Evolutionary conservation across 2,113 vertebrate genomes (phyloP).

Genomic region (Halichoeres trimaculatus): DNA sequence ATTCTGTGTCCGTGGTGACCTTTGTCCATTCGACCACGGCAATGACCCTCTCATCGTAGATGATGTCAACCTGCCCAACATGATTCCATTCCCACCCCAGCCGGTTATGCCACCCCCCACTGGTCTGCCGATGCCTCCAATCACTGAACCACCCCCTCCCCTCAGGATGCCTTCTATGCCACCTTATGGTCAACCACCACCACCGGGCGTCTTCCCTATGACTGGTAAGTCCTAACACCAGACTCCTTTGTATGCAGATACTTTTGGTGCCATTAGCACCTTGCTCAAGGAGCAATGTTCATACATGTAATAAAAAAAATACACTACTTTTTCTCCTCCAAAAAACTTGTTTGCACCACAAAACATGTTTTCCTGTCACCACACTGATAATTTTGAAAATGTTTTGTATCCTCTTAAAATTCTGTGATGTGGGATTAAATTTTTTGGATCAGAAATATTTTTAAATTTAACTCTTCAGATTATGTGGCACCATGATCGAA

Average conservation of each 20-base stretch:
- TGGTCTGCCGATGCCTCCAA: conserved; percentile 82
- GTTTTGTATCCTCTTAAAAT: too few relatives aligned
- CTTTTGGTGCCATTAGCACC: too few relatives aligned
- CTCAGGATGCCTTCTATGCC: conserved; percentile 87
- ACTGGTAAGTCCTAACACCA: conserved; percentile 88
- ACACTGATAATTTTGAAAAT: too few relatives aligned
- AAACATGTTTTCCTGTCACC: too few relatives aligned
- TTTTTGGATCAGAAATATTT: too few relatives aligned
- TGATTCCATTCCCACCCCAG: conserved; percentile 96
- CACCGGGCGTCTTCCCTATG: conserved; percentile 91
- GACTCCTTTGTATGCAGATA: too few relatives aligned
- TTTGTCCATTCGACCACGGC: conserved; percentile 96
- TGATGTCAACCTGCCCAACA: conserved; percentile 93
- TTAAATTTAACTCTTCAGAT: too few relatives aligned
- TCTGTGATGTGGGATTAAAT: too few relatives aligned
- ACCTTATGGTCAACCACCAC: conserved; percentile 87
- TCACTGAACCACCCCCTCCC: conserved; percentile 76
- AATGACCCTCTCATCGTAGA: conserved; percentile 95
- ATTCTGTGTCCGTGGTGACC: conserved; percentile 96
- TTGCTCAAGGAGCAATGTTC: too few relatives aligned
- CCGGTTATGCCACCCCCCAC: conserved; percentile 87
- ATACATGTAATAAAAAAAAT: too few relatives aligned
- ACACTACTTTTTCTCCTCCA: background rate
- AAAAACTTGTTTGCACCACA: background rate
- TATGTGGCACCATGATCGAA: too few relatives aligned